Conservation (phyloP, 2,797 vertebrate genomes). For the Esox masquinongy region DNA sequence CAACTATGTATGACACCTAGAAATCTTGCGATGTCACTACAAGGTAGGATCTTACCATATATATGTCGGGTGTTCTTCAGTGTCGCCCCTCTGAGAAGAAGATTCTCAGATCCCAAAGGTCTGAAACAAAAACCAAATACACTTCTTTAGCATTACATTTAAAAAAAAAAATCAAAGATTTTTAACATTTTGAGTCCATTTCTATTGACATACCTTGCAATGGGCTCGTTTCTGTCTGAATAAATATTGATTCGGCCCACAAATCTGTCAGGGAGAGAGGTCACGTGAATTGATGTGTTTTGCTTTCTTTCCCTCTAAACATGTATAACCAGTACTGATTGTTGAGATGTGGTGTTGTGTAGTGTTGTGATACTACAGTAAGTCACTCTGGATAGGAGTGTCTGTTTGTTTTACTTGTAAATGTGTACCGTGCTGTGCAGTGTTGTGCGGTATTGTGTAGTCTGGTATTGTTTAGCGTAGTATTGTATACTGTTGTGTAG, state of each 20-base stretch:
- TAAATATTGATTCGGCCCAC: conserved; percentile 96
- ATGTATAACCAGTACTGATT: background rate
- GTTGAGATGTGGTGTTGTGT: conserved; percentile 3
- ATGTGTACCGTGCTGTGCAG: too few relatives aligned
- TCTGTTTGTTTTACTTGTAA: too few relatives aligned
- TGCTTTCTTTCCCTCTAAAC: background rate
- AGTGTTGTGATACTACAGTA: background rate
- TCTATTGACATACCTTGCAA: conserved; percentile 82
- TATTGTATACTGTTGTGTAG: too few relatives aligned
- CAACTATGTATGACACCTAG: background rate
- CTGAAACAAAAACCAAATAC: conserved; percentile 61
- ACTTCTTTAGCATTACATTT: background rate
- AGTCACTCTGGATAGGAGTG: too few relatives aligned
- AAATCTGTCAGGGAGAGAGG: conserved; percentile 78
- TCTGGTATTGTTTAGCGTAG: too few relatives aligned
- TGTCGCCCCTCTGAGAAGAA: conserved; percentile 93
- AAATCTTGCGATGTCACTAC: background rate
- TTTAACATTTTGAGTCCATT: conserved; percentile 41
- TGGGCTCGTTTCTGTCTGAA: conserved; percentile 84
- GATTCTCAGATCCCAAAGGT: conserved; percentile 91
- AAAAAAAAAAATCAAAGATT: background rate
- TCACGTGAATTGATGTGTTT: conserved; percentile 15
- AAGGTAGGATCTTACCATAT: conserved; percentile 79
- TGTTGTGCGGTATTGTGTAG: too few relatives aligned
- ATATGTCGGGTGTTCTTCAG: conserved; percentile 93